Conservation (phyloP, 2,888 invertebrate genomes). For the Strigamia maritima region DNA sequence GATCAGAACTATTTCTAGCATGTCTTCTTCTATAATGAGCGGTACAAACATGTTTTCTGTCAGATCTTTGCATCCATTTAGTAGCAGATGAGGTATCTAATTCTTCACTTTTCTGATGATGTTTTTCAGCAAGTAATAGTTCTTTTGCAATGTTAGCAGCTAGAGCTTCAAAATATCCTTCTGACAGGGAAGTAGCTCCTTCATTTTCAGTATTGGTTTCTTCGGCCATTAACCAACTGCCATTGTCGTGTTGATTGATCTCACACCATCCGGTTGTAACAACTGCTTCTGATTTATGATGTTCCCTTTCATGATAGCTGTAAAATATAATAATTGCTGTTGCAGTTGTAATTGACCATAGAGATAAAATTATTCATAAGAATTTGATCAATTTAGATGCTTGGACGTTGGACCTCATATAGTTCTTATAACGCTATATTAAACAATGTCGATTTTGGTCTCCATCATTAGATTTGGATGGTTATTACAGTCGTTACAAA, state of each 20-base stretch:
- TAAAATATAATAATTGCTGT: neutral
- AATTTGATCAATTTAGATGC: no score
- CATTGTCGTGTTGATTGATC: neutral
- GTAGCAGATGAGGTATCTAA: neutral
- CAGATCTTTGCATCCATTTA: neutral
- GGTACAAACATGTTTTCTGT: slow-evolving; percentile 9
- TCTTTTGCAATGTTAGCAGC: slow-evolving; percentile 26
- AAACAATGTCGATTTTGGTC: no score
- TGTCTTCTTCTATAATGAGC: slow-evolving; percentile 2
- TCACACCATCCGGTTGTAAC: slow-evolving; percentile 36
- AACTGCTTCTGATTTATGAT: neutral
- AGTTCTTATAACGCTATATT: no score
- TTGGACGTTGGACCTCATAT: no score
- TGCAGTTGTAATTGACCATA: no score
- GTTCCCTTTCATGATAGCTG: slow-evolving; percentile 15
- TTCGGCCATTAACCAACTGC: slow-evolving; percentile 20
- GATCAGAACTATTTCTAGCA: neutral
- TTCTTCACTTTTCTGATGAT: neutral
- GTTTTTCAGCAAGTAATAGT: neutral
- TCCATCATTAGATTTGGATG: no score
- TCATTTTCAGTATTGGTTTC: neutral
- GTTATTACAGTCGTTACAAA: no score
- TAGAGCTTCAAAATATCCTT: slow-evolving; percentile 31
- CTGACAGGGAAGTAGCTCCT: neutral
- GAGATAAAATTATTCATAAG: no score